A percentile compares a stretch with the other conserved stretches of the same genome.
Conservation (phyloP, 1,140 invertebrate species). For the Nasonia longicornis region DNA sequence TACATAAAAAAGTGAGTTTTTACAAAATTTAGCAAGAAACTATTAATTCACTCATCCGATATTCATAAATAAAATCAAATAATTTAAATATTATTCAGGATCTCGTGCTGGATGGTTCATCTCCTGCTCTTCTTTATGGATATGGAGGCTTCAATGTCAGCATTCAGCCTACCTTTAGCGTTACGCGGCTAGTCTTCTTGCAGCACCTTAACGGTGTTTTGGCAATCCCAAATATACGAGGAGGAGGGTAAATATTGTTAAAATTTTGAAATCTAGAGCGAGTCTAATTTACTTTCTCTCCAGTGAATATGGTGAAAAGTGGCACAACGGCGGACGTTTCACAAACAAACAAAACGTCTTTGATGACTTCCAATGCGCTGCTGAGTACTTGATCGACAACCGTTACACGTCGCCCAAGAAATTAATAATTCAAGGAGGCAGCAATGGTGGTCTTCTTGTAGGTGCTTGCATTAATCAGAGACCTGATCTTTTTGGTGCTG, state of each 20-base stretch:
- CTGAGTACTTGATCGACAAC: constrained; percentile 88
- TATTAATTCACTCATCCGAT: constrained; percentile 30
- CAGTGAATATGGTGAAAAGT: constrained; percentile 96
- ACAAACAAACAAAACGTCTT: constrained; percentile 98
- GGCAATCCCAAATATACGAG: constrained; percentile 94
- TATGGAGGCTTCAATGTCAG: constrained; percentile 98
- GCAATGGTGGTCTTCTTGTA: constrained; percentile 95
- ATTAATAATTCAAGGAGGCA: constrained; percentile 92
- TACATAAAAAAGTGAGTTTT: constrained; percentile 80
- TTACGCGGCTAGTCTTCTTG: constrained; percentile 88
- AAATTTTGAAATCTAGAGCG: constrained; percentile 13
- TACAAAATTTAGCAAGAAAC: background rate
- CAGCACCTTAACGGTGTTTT: constrained; percentile 90
- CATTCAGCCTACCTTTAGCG: constrained; percentile 87
- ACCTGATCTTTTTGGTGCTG: constrained; percentile 94
- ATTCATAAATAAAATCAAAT: constrained; percentile 37
- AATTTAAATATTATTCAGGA: constrained; percentile 64
- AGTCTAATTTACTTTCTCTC: constrained; percentile 38
- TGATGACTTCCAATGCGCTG: constrained; percentile 95
- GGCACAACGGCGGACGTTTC: constrained; percentile 94
- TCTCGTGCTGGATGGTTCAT: constrained; percentile 75
- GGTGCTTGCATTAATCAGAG: constrained; percentile 94
- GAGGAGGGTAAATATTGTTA: constrained; percentile 82
- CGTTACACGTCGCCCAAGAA: constrained; percentile 84
- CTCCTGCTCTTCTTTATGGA: constrained; percentile 90